Evolutionary conservation across 2,113 vertebrate genomes (phyloP).

Genomic region (Alaudala cheleensis): DNA sequence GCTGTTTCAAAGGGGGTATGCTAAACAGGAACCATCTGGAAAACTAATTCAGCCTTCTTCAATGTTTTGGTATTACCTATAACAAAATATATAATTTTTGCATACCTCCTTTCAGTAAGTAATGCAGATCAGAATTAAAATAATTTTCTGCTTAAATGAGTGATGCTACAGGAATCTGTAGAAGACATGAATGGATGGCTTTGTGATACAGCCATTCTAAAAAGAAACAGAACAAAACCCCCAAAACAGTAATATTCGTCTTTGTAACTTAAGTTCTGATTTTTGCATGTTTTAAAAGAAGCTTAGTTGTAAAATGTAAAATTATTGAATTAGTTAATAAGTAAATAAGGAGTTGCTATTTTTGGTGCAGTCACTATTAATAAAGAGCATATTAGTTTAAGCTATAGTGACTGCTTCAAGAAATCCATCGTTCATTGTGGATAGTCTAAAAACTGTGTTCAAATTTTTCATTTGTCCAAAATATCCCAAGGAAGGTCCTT

Average conservation of each 20-base stretch:
- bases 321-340: neutral
- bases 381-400: neutral
- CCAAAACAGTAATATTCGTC: fast-evolving
- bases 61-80: conserved; percentile 3
- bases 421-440: neutral
- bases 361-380: neutral
- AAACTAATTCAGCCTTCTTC: conserved; percentile 3
- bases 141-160: neutral
- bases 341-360: neutral
- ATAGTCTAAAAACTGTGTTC: neutral
- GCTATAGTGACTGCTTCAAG: neutral
- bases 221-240: neutral
- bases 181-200: neutral
- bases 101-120: neutral
- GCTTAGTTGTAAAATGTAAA: neutral
- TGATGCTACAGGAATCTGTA: neutral
- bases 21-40: conserved; percentile 42
- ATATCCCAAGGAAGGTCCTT: neutral
- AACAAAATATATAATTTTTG: neutral
- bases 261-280: neutral
- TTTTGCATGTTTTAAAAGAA: neutral
- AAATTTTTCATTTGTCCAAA: neutral
- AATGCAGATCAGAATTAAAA: neutral
- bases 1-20: conserved; percentile 17
- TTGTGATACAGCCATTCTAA: neutral